Base-by-base conservation (phyloP, 2,113 vertebrate genomes). In the Otus sunia region DNA sequence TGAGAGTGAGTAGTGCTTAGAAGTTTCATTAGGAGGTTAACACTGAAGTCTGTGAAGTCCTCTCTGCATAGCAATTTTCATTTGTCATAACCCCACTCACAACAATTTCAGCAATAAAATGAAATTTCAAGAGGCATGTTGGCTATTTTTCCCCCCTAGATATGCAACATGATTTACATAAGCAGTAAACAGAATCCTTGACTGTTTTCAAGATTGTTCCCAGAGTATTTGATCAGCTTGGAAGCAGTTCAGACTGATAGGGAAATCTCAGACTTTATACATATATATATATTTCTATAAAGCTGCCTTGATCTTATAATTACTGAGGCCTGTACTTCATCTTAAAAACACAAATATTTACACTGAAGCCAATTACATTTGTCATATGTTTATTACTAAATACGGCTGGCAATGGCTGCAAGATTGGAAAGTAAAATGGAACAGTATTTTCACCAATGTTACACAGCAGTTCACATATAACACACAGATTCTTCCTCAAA, bases 1-100 rank as follows among this genome's bases (percentile, higher is more conserved):
- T 34, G 20, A 93, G 43, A 87, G 27, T 37, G 9, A 69, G n/a
- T 27, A 53, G 17, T 1, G 1, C 34, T 69, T 59, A 19, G 30
- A 83, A 59, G 18, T 90, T 93, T 91, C 56, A 69, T 50, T 36
- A 84, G 55, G 53, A 86, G 10, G 8, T 22, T 59, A 66, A 62
- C 0, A 0, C 26, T 75, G 30, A 71, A 0, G 1, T 56, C 18
- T 69, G 18, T 20, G 15, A 50, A 88, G 27, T 30, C 64, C 50
- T 69, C 50, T 58, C 39, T 45, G 49, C 34, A 58, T 6, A 86
- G 37, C 22, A 79, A 83, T 71, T 75, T 83, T 55, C 13, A 26
- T 75, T 86, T 76, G 6, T 75, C 86, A 68, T 49, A 83, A 43
- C 26, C 26, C 15, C 15, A 49, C 26, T 49, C 30, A 52, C 50